Percentiles rank a stretch among this genome's conserved stretches.
phyloP scores from a whole-genome alignment of 2,797 vertebrate species.

The Fistularia tabacaria region DNA sequence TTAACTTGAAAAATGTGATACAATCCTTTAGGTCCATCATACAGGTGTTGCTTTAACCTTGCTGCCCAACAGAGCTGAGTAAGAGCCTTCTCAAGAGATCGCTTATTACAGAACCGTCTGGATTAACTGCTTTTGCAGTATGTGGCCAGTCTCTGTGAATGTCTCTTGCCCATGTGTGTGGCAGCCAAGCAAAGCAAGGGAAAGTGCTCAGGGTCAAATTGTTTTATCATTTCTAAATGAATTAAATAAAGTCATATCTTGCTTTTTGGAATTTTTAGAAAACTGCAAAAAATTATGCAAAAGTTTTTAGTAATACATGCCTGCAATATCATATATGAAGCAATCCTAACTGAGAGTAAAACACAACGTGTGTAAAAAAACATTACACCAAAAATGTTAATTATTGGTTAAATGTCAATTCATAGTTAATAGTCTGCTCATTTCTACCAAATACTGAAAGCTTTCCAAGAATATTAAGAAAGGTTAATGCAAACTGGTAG shows the following conservation, averaged over 20 bases:
- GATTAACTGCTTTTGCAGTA: constrained; percentile 68
- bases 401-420: too few relatives aligned
- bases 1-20: constrained; percentile 41
- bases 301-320: too few relatives aligned
- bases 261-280: constrained; percentile 63
- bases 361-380: too few relatives aligned
- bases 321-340: too few relatives aligned
- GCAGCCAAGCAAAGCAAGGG: constrained; percentile 49
- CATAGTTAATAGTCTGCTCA: too few relatives aligned
- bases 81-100: constrained; percentile 68
- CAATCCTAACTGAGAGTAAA: too few relatives aligned
- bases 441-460: too few relatives aligned
- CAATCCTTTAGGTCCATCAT: constrained; percentile 46
- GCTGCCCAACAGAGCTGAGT: constrained; percentile 58
- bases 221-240: constrained; percentile 70
- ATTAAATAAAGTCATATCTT: constrained; percentile 76
- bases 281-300: too few relatives aligned
- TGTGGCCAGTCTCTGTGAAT: constrained; percentile 28
- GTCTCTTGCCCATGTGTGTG: constrained; percentile 6
- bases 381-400: too few relatives aligned
- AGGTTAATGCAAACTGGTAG: too few relatives aligned
- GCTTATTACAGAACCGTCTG: constrained; percentile 58
- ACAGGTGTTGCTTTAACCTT: constrained; percentile 58
- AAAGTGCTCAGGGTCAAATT: constrained; percentile 72
- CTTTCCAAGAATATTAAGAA: too few relatives aligned